Percentiles rank a stretch among this genome's conserved stretches.
Evolutionary conservation across 1,140 invertebrate species (phyloP).

Genomic region (Lanistes nyassanus): DNA sequence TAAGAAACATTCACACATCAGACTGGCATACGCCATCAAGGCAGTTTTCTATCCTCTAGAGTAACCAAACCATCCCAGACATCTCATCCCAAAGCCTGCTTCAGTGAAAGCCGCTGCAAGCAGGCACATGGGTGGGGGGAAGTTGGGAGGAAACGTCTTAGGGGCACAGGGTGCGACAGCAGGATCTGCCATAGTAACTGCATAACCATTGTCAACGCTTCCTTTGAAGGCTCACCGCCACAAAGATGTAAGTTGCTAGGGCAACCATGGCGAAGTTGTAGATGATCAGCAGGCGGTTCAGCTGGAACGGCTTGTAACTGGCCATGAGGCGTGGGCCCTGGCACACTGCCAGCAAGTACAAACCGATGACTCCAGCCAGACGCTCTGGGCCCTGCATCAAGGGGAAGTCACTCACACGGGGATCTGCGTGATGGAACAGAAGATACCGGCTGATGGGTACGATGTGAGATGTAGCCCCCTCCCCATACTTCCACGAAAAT

Average conservation of each 20-base stretch:
- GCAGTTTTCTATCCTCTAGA: no score
- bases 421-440: slow-evolving; percentile 30
- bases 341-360: slow-evolving; percentile 82
- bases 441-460: neutral
- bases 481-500: neutral
- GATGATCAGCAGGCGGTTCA: slow-evolving; percentile 80
- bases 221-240: slow-evolving; percentile 71
- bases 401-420: slow-evolving; percentile 84
- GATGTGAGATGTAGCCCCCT: no score
- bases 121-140: no score
- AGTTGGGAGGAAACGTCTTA: no score
- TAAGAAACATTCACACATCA: no score
- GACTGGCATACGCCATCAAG: no score
- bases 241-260: slow-evolving; percentile 85
- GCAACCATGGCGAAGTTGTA: slow-evolving; percentile 87
- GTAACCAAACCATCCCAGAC: no score
- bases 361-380: slow-evolving; percentile 81
- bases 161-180: no score
- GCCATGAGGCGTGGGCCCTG: slow-evolving; percentile 83
- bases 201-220: no score
- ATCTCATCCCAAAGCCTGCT: no score
- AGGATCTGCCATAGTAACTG: no score
- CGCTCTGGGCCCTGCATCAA: slow-evolving; percentile 89
- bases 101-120: no score
- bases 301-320: slow-evolving; percentile 79